Conservation (phyloP, 1,140 invertebrate genomes). For the Zaprionus camerounensis region DNA sequence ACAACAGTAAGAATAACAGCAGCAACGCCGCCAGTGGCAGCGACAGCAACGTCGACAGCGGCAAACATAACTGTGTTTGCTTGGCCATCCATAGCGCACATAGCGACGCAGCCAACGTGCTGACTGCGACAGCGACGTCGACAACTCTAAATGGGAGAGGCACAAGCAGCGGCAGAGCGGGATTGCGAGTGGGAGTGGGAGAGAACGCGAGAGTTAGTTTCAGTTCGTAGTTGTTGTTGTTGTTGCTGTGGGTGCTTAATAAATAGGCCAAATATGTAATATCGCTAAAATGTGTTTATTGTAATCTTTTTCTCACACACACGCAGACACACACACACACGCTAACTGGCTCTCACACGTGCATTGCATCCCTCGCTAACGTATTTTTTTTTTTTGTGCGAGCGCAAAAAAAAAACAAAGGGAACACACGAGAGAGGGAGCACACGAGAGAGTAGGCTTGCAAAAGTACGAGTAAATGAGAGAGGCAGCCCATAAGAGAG, state of each 20-base stretch:
- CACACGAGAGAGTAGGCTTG: neutral
- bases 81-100: slow-evolving; percentile 66
- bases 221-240: slow-evolving; percentile 20
- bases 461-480: neutral
- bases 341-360: slow-evolving; percentile 47
- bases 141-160: slow-evolving; percentile 26
- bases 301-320: slow-evolving; percentile 71
- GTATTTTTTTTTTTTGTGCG: neutral
- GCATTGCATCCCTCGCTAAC: slow-evolving; percentile 71
- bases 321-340: slow-evolving; percentile 10
- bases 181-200: slow-evolving; percentile 22
- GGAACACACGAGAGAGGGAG: slow-evolving; percentile 18
- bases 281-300: slow-evolving; percentile 82
- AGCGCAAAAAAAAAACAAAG: neutral
- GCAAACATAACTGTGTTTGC: slow-evolving; percentile 79
- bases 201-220: slow-evolving; percentile 24
- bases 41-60: slow-evolving; percentile 16
- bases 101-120: slow-evolving; percentile 30
- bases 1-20: neutral
- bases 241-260: slow-evolving; percentile 61
- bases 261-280: slow-evolving; percentile 83
- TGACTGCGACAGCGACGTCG: slow-evolving; percentile 19
- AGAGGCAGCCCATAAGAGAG: neutral
- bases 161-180: slow-evolving; percentile 4
- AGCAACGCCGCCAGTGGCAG: neutral